phyloP scores from a whole-genome alignment of 2,888 invertebrate species.

The Drosophila multiciliata region DNA sequence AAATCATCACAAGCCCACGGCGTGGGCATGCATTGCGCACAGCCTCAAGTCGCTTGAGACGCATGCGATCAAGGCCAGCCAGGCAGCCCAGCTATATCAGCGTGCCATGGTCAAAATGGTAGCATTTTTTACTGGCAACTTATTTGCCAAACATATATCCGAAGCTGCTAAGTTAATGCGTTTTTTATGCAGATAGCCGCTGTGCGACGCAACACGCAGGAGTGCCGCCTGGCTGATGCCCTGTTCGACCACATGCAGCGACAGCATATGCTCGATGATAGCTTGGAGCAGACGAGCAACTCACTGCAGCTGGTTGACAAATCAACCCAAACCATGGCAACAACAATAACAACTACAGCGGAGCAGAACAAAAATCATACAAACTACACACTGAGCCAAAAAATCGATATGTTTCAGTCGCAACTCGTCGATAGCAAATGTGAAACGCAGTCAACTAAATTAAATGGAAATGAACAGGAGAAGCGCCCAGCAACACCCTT shows the following conservation, averaged over 20 bases:
- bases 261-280: conserved; percentile 19
- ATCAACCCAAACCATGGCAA: conserved; percentile 48
- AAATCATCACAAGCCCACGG: conserved; percentile 68
- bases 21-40: conserved; percentile 61
- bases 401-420: conserved; percentile 81
- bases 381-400: conserved; percentile 64
- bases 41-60: conserved; percentile 74
- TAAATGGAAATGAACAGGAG: neutral
- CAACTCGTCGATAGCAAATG: conserved; percentile 56
- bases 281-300: neutral
- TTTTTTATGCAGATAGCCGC: conserved; percentile 69
- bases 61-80: conserved; percentile 77
- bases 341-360: neutral
- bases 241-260: conserved; percentile 64
- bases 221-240: conserved; percentile 66
- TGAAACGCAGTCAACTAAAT: neutral
- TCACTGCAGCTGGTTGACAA: conserved; percentile 36
- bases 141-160: neutral
- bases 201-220: conserved; percentile 76
- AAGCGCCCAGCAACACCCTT: conserved; percentile 8
- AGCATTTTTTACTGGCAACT: neutral
- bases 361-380: conserved; percentile 26
- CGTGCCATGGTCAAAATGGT: conserved; percentile 82
- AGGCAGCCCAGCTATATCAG: conserved; percentile 80
- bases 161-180: neutral